Percentiles rank a stretch among this genome's conserved stretches.
Evolutionary conservation across 2,888 invertebrate species (phyloP).

Genomic region (Drosophila melanosoma): DNA sequence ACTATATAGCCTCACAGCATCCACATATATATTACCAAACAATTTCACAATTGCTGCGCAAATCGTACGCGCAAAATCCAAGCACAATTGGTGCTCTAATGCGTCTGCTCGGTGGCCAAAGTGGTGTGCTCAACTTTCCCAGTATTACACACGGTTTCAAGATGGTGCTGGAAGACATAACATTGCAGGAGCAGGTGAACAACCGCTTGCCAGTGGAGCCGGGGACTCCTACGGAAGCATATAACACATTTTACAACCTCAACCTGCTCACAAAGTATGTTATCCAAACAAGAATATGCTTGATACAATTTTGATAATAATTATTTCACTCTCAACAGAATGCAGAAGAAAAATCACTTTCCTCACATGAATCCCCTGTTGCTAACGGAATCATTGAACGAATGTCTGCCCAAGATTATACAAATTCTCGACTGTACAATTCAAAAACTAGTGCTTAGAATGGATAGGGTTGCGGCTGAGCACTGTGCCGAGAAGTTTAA

Average conservation of each 20-base stretch:
- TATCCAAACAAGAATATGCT: conserved; percentile 5
- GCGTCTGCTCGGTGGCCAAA: conserved; percentile 82
- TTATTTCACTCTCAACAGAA: conserved; percentile 54
- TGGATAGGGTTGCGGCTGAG: conserved; percentile 71
- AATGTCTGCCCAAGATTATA: conserved; percentile 83
- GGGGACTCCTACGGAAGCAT: conserved; percentile 77
- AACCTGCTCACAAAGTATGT: conserved; percentile 84
- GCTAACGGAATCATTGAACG: conserved; percentile 76
- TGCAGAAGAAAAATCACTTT: conserved; percentile 81
- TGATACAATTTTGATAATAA: background rate
- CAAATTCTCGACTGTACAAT: conserved; percentile 83
- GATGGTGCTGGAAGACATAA: conserved; percentile 83
- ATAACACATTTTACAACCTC: conserved; percentile 86
- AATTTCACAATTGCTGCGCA: conserved; percentile 82
- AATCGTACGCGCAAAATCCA: conserved; percentile 75
- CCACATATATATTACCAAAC: conserved; percentile 85
- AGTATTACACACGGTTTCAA: conserved; percentile 83
- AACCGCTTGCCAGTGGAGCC: conserved; percentile 72
- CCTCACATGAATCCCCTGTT: conserved; percentile 76
- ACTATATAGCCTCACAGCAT: conserved; percentile 80
- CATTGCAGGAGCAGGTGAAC: conserved; percentile 83
- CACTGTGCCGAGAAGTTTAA: conserved; percentile 53
- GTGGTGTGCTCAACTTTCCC: conserved; percentile 83
- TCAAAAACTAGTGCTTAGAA: conserved; percentile 72
- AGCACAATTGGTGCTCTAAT: conserved; percentile 83